Percentiles rank a stretch among this genome's conserved stretches.
Evolutionary conservation across 35 echinoderm and acorn worm species (phyloP).

Genomic region (Amphiura filiformis): DNA sequence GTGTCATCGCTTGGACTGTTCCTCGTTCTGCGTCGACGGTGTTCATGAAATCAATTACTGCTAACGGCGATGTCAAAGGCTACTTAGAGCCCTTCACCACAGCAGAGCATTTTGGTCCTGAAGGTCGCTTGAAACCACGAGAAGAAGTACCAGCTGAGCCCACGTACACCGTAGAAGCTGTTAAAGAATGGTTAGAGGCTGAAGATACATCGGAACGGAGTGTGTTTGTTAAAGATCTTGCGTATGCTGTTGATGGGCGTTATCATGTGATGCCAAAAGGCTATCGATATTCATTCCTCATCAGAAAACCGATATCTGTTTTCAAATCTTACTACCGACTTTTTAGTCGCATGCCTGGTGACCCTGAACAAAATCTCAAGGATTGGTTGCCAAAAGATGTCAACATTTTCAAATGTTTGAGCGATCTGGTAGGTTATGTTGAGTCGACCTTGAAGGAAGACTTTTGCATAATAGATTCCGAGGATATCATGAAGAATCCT

Average conservation of each 20-base stretch:
- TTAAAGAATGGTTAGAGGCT: constrained; percentile 20
- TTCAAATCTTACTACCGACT: constrained; percentile 28
- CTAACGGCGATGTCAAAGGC: neutral
- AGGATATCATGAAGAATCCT: constrained; percentile 25
- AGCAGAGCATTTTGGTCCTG: constrained; percentile 43
- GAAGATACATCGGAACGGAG: neutral
- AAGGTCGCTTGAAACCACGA: neutral
- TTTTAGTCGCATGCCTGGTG: neutral
- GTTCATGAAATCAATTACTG: constrained; percentile 10
- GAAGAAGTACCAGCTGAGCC: neutral
- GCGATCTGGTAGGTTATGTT: constrained; percentile 21
- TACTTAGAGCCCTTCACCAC: constrained; percentile 26
- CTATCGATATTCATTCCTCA: constrained; percentile 26
- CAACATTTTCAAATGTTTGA: neutral
- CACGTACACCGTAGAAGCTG: neutral
- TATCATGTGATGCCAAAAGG: constrained; percentile 27
- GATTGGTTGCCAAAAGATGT: neutral
- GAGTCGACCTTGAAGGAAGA: neutral
- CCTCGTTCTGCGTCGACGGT: constrained; percentile 26
- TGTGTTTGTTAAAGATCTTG: constrained; percentile 40
- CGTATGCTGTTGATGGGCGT: constrained; percentile 10
- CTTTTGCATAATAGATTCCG: constrained; percentile 19
- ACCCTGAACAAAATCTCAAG: neutral
- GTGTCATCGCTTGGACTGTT: constrained; percentile 34
- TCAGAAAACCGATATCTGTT: constrained; percentile 15